Conservation (phyloP, 2,888 invertebrate genomes). For the Heliconius erato region DNA sequence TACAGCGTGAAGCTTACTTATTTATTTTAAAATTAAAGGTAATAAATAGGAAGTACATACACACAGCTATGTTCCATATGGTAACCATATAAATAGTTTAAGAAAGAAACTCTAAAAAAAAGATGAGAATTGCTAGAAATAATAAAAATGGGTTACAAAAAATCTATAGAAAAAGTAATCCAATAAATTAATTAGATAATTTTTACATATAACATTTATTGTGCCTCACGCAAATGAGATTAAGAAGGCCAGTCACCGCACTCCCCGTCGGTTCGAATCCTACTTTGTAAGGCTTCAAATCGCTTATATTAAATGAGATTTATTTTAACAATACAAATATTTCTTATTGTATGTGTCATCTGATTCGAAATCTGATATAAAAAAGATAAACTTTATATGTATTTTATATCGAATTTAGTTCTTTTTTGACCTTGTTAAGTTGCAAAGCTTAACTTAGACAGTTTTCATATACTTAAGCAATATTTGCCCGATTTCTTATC, state of each 20-base stretch:
- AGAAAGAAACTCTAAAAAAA: not conserved
- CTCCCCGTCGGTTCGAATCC: not conserved
- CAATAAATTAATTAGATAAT: slow-evolving; percentile 44
- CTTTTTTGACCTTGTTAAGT: too few relatives aligned
- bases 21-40: not conserved
- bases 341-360: not conserved
- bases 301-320: slow-evolving; percentile 37
- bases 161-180: slow-evolving; percentile 27
- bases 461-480: too few relatives aligned
- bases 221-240: slow-evolving; percentile 49
- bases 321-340: slow-evolving; percentile 15
- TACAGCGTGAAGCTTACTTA: too few relatives aligned
- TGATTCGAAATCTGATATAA: not conserved
- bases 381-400: too few relatives aligned
- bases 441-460: too few relatives aligned
- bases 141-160: not conserved
- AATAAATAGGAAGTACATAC: not conserved
- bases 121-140: too few relatives aligned
- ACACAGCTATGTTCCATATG: not conserved
- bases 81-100: not conserved
- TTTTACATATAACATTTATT: slow-evolving; percentile 41
- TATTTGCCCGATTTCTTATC: too few relatives aligned
- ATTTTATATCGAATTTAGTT: too few relatives aligned
- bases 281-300: slow-evolving; percentile 48
- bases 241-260: slow-evolving; percentile 45